Percentiles rank a stretch among this genome's conserved stretches.
Evolutionary conservation across 2,113 vertebrate genomes (phyloP).

Genomic region (Australoheros scitulus): DNA sequence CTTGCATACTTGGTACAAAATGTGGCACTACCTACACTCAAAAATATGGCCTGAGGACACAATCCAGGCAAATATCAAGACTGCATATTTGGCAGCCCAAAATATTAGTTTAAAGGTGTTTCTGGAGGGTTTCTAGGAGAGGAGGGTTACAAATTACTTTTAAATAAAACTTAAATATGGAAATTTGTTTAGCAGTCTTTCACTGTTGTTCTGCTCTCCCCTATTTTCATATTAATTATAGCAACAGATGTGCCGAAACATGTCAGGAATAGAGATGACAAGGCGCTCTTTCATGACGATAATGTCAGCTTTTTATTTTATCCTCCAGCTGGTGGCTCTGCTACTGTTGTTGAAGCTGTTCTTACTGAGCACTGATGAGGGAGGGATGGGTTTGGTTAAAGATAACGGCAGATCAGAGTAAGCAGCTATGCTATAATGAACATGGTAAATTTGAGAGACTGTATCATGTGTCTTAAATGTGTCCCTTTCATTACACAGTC

Average conservation of each 20-base stretch:
- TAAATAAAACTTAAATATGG: no score
- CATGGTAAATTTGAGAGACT: neutral
- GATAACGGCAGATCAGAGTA: conserved; percentile 7
- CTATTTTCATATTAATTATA: conserved; percentile 27
- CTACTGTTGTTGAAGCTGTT: conserved; percentile 10
- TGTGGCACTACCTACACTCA: no score
- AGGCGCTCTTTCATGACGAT: neutral
- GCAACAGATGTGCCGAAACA: conserved; percentile 11
- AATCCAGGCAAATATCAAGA: no score
- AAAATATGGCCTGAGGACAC: no score
- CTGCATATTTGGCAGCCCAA: no score
- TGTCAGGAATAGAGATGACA: conserved; percentile 7
- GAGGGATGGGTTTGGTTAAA: conserved; percentile 7
- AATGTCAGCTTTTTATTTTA: conserved; percentile 42
- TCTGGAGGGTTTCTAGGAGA: no score
- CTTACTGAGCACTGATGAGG: conserved; percentile 9
- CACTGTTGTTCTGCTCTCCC: neutral
- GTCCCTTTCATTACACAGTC: neutral
- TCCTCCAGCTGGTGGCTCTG: conserved; percentile 27
- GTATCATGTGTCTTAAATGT: neutral
- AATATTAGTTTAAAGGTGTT: no score
- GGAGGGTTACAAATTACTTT: no score
- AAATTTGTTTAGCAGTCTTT: neutral
- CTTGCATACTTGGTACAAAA: no score
- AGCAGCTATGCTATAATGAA: conserved; percentile 19